phyloP scores from a whole-genome alignment of 2,888 invertebrate species.

The Lottia gigantea region DNA sequence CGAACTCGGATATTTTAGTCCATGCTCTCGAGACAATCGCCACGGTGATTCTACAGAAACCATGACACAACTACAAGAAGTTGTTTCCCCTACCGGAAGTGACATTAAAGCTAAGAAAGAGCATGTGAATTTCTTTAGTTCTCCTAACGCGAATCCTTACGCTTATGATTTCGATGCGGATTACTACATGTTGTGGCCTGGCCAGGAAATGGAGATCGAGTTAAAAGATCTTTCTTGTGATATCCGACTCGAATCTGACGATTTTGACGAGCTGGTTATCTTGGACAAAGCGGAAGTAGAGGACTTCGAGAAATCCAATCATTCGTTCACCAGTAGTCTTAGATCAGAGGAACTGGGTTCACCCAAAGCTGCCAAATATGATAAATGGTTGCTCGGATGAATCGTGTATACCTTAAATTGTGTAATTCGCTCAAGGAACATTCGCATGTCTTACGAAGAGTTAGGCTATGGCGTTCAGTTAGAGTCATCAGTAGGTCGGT shows the following conservation, averaged over 20 bases:
- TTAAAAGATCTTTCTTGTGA: neutral
- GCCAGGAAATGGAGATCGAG: neutral
- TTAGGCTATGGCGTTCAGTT: too few relatives aligned
- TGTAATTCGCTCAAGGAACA: too few relatives aligned
- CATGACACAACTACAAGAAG: neutral
- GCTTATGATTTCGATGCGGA: slow-evolving; percentile 1
- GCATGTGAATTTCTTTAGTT: slow-evolving; percentile 2
- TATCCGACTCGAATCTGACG: neutral
- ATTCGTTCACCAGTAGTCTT: neutral
- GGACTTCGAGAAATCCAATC: neutral
- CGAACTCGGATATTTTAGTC: neutral
- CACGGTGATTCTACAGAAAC: neutral
- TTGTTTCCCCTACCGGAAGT: neutral
- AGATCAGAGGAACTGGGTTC: neutral
- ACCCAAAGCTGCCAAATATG: neutral
- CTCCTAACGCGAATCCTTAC: neutral
- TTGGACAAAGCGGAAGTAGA: neutral
- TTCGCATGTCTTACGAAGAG: too few relatives aligned
- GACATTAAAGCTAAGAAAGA: neutral
- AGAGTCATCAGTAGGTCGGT: too few relatives aligned
- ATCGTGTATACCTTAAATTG: too few relatives aligned
- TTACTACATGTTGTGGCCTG: slow-evolving; percentile 2
- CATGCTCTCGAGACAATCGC: neutral
- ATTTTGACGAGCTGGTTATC: neutral
- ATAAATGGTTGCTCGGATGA: neutral